Conservation (phyloP, 2,888 invertebrate species). For the Schizotus pectinicornis region DNA sequence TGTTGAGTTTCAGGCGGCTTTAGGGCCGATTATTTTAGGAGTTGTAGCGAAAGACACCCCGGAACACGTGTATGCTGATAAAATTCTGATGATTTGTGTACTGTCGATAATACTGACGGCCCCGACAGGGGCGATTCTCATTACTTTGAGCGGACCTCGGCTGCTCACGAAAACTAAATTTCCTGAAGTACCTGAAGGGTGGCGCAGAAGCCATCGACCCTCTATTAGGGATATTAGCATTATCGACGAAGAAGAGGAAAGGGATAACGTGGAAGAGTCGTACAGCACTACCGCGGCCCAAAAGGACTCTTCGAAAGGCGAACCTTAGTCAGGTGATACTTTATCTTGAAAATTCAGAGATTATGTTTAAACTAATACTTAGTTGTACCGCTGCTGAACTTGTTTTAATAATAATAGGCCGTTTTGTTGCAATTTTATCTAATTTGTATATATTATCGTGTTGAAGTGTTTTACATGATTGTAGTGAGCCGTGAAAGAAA, state of each 20-base stretch:
- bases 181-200: conserved; percentile 75
- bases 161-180: conserved; percentile 79
- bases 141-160: conserved; percentile 78
- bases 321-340: not conserved
- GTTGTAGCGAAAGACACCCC: conserved; percentile 59
- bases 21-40: conserved; percentile 79
- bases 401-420: no score
- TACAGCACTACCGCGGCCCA: conserved; percentile 17
- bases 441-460: no score
- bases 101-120: conserved; percentile 85
- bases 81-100: conserved; percentile 77
- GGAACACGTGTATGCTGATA: conserved; percentile 68
- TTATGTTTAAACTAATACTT: conserved; percentile 7
- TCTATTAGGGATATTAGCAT: conserved; percentile 87
- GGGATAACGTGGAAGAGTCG: conserved; percentile 20
- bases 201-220: conserved; percentile 81
- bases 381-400: no score
- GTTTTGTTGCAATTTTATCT: no score
- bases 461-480: no score
- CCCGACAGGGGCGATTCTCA: conserved; percentile 82
- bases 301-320: conserved; percentile 11
- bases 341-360: not conserved
- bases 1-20: conserved; percentile 77
- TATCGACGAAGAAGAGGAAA: conserved; percentile 80
- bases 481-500: no score